Evolutionary conservation across 2,797 vertebrate genomes (phyloP).

Genomic region (Urophycis tenuis): DNA sequence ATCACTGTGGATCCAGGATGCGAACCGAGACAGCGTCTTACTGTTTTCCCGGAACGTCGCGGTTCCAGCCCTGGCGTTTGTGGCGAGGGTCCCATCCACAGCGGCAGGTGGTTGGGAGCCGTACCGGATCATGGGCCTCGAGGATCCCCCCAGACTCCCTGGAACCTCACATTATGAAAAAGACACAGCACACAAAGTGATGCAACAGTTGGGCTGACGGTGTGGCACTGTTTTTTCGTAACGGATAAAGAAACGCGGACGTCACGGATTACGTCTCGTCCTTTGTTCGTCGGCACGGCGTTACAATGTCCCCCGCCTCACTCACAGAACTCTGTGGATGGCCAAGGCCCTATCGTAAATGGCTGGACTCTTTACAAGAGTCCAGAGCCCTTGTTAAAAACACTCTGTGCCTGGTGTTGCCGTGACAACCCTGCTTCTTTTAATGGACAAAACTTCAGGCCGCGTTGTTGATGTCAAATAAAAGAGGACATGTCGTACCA

Average conservation of each 20-base stretch:
- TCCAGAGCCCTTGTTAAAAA: conserved; percentile 21
- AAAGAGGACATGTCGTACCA: conserved; percentile 46
- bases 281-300: conserved; percentile 24
- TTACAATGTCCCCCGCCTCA: conserved; percentile 15
- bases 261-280: no score
- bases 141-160: conserved; percentile 31
- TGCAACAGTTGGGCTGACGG: not conserved
- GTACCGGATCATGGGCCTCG: conserved; percentile 41
- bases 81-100: conserved; percentile 41
- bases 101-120: conserved; percentile 55
- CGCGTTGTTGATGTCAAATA: not conserved
- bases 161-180: conserved; percentile 44
- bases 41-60: conserved; percentile 58
- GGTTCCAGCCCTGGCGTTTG: conserved; percentile 49
- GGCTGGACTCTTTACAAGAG: conserved; percentile 23
- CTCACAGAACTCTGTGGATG: conserved; percentile 30
- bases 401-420: not conserved
- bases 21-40: conserved; percentile 56
- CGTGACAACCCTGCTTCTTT: conserved; percentile 16
- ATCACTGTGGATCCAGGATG: not conserved
- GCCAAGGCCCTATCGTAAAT: conserved; percentile 24
- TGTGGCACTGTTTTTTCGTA: not conserved
- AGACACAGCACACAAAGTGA: conserved; percentile 11
- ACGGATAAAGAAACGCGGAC: no score
- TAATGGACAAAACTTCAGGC: not conserved